A percentile compares a stretch with the other conserved stretches of the same genome.
phyloP scores from a whole-genome alignment of 1,140 invertebrate species.

The Physella acuta region DNA sequence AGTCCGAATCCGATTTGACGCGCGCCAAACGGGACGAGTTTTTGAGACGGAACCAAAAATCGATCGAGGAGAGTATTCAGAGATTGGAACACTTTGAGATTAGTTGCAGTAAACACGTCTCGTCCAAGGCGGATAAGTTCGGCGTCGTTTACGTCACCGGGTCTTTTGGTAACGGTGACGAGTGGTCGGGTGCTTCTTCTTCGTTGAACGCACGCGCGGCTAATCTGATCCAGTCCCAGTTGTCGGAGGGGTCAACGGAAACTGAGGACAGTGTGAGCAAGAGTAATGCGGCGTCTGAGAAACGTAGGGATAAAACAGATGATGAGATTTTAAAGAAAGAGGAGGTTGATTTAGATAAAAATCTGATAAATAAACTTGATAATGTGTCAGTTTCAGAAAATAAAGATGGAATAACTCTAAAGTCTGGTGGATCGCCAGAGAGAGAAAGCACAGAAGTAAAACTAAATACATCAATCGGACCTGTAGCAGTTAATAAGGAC shows the following conservation, averaged over 20 bases:
- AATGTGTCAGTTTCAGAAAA: not conserved
- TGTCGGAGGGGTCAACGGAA: not conserved
- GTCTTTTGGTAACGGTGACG: no score
- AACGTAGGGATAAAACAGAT: no score
- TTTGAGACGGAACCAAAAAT: not conserved
- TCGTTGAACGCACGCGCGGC: no score
- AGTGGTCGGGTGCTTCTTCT: no score
- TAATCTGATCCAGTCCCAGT: not conserved
- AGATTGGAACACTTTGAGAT: not conserved
- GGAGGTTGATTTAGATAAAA: not conserved
- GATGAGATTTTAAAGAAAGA: not conserved
- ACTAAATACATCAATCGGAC: no score
- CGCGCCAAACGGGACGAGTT: not conserved
- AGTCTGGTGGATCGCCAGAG: not conserved
- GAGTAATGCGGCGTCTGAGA: no score
- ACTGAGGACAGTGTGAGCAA: not conserved
- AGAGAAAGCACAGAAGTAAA: not conserved
- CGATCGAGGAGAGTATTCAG: not conserved
- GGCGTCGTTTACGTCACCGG: not conserved
- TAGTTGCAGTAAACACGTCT: not conserved
- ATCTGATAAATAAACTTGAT: not conserved
- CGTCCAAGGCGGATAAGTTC: not conserved
- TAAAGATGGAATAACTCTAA: no score
- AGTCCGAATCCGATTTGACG: not conserved
- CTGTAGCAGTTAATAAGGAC: no score